Base-by-base conservation (phyloP, 2,113 vertebrate genomes). In the Orientallactaga bullata region DNA sequence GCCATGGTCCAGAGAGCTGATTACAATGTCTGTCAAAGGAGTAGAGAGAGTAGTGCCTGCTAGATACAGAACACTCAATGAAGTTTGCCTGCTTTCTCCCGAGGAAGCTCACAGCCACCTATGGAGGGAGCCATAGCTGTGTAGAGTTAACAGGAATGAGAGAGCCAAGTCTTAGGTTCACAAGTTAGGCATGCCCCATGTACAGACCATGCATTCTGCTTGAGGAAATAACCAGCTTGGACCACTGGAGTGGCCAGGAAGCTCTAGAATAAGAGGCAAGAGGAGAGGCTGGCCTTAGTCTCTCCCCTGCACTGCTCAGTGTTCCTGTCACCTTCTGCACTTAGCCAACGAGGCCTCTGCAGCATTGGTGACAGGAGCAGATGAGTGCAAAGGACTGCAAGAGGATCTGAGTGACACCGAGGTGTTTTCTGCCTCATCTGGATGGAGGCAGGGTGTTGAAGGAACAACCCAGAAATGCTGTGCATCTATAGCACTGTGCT, bases 161-260 rank as follows among this genome's bases (percentile, higher is more conserved):
- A 77, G 84, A 68, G 42, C 15, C 30, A 32, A 26, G 61, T 26
- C 37, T 65, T 32, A 63, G 51, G 37, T 2, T n/a, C 66, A 13
- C 10, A n/a, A 1, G 12, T 32, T 60, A 83, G 39, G 16, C 81
- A 20, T 51, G 24, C 37, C 61, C 51, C 11, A 0, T 0, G 28
- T 15, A 26, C 24, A 71, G n/a, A n/a, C 81, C 60, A 0, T 26
- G 7, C 85, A 16, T 55, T 79, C 60, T 23, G 23, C 39, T 63
- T 13, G 24, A 37, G 35, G n/a, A 24, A 24, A 47, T n/a, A 74
- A 28, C 32, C 37, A n/a, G 55, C 0, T 1, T 0, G 37, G n/a
- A n/a, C n/a, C 10, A 5, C 78, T 35, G 37, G 69, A 51, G 42
- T 35, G 11, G 28, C 47, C 79, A n/a, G 76, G 60, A 87, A 74